Evolutionary conservation across 2,113 vertebrate species (phyloP).

Genomic region (Chaetodon trifascialis): DNA sequence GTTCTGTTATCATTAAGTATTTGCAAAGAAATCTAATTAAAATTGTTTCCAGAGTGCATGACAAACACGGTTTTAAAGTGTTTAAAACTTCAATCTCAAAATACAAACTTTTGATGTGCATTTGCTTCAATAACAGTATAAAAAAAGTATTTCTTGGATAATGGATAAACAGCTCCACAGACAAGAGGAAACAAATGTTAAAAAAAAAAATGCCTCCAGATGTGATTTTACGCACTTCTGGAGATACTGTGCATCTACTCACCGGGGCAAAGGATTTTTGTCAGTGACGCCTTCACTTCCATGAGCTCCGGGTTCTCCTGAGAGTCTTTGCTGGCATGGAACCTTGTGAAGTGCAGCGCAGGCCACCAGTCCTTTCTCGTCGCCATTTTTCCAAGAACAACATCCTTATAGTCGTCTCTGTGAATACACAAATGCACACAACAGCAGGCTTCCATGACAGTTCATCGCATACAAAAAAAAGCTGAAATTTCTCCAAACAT

Average conservation of each 20-base stretch:
- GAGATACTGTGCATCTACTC: slow-evolving; percentile 25
- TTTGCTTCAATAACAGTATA: no score
- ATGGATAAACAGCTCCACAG: no score
- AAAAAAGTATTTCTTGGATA: no score
- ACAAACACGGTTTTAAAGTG: no score
- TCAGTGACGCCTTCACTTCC: slow-evolving; percentile 84
- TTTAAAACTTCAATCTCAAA: no score
- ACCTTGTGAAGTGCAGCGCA: slow-evolving; percentile 88
- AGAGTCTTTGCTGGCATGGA: slow-evolving; percentile 84
- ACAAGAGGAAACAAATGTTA: no score
- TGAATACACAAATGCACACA: neutral
- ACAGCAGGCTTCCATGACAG: neutral
- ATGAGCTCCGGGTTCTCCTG: slow-evolving; percentile 79
- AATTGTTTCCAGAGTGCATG: no score
- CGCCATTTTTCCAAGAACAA: slow-evolving; percentile 85
- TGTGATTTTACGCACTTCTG: no score
- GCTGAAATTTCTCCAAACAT: neutral
- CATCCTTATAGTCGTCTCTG: slow-evolving; percentile 55
- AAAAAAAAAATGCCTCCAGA: no score
- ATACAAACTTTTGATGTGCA: no score
- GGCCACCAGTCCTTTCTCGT: slow-evolving; percentile 91
- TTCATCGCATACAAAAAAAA: neutral
- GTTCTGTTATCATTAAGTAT: neutral
- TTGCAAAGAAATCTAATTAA: neutral
- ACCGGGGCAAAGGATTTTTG: slow-evolving; percentile 86